Percentiles rank a stretch among this genome's conserved stretches.
Evolutionary conservation across 2,113 vertebrate species (phyloP).

Genomic region (Callopanchax toddi): DNA sequence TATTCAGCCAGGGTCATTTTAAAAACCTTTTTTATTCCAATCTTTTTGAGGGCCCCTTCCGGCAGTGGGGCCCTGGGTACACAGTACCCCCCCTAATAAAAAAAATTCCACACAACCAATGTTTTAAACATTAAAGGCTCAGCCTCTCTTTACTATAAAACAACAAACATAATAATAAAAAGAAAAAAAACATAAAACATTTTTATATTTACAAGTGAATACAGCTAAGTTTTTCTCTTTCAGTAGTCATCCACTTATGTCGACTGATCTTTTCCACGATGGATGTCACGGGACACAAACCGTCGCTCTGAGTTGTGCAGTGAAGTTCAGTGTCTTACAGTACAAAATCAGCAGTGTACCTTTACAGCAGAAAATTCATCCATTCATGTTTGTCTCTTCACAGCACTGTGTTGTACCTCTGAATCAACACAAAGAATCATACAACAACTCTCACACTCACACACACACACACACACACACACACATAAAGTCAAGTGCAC

Average conservation of each 20-base stretch:
- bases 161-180: slow-evolving; percentile 38
- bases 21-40: no score
- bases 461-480: slow-evolving; percentile 39
- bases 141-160: slow-evolving; percentile 70
- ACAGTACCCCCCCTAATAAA: no score
- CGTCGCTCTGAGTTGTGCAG: slow-evolving; percentile 7
- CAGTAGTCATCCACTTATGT: slow-evolving; percentile 67
- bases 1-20: no score
- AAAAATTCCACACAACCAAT: slow-evolving; percentile 20
- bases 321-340: slow-evolving; percentile 65
- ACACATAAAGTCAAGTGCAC: slow-evolving; percentile 59
- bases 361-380: slow-evolving; percentile 63
- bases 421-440: slow-evolving; percentile 25
- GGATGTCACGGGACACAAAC: slow-evolving; percentile 40
- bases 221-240: slow-evolving; percentile 28
- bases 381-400: slow-evolving; percentile 32
- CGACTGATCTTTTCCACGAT: slow-evolving; percentile 27
- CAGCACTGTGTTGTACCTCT: slow-evolving; percentile 50
- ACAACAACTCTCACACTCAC: slow-evolving; percentile 20
- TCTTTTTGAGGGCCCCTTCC: no score
- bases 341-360: slow-evolving; percentile 48
- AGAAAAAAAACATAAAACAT: slow-evolving; percentile 27
- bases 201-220: slow-evolving; percentile 59
- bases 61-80: no score
- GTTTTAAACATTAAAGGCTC: slow-evolving; percentile 72